Conservation (phyloP, 1,140 invertebrate species). For the Bilobella aurantiaca region DNA sequence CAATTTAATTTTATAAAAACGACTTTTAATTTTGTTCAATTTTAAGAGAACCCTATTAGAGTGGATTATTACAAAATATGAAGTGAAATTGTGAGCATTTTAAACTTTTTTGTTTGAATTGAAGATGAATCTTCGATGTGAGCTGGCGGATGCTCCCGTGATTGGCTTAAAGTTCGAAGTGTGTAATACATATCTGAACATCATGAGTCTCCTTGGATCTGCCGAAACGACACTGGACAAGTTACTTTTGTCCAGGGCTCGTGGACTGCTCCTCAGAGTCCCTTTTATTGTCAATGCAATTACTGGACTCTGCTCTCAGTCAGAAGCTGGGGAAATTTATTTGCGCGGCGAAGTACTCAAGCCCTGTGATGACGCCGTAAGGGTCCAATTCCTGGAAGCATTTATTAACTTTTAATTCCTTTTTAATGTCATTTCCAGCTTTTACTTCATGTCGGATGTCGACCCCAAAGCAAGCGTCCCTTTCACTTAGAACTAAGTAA, state of each 20-base stretch:
- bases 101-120: too few relatives aligned
- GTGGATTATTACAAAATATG: too few relatives aligned
- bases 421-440: slow-evolving; percentile 12
- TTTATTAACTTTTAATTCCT: neutral
- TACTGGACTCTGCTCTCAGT: neutral
- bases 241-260: slow-evolving; percentile 1
- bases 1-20: too few relatives aligned
- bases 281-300: slow-evolving; percentile 12
- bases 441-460: slow-evolving; percentile 15
- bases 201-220: slow-evolving; percentile 9
- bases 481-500: slow-evolving; percentile 17
- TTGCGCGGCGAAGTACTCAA: slow-evolving; percentile 19
- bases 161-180: slow-evolving; percentile 9
- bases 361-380: slow-evolving; percentile 10
- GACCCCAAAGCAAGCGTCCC: neutral
- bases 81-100: too few relatives aligned
- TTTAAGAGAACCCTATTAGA: too few relatives aligned
- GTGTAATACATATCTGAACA: slow-evolving; percentile 13
- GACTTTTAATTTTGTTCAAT: too few relatives aligned
- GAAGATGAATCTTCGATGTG: slow-evolving; percentile 12
- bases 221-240: slow-evolving; percentile 4
- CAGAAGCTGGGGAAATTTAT: slow-evolving; percentile 9
- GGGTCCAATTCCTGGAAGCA: neutral
- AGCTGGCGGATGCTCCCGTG: slow-evolving; percentile 2
- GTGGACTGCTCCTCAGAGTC: neutral